Percentiles rank a stretch among this genome's conserved stretches.
phyloP scores from a whole-genome alignment of 2,888 invertebrate genomes.

The Apocheima hispidaria region DNA sequence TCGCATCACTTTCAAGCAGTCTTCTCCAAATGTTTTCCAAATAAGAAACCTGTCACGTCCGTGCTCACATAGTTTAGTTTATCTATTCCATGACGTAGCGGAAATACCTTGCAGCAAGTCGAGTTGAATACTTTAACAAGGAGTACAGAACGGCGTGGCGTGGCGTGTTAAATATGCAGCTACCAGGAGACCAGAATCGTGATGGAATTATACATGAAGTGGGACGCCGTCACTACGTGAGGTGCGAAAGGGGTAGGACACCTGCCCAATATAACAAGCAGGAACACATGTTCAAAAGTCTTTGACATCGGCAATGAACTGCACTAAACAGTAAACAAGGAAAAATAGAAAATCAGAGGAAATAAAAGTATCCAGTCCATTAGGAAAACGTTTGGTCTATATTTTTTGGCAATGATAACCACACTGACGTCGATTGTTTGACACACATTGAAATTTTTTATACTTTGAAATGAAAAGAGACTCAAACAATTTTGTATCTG shows the following conservation, averaged over 20 bases:
- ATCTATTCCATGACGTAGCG: constrained; percentile 17
- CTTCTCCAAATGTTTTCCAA: constrained; percentile 13
- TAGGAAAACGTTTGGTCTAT: no score
- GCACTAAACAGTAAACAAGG: no score
- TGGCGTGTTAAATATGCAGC: constrained; percentile 31
- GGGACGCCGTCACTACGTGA: constrained; percentile 24
- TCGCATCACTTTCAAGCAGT: background rate
- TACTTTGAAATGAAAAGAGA: no score
- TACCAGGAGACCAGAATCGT: constrained; percentile 19
- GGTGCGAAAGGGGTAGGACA: constrained; percentile 16
- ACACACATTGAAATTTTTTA: no score
- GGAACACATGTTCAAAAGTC: background rate
- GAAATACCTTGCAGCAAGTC: constrained; percentile 17
- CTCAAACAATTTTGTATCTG: no score
- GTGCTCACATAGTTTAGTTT: constrained; percentile 7
- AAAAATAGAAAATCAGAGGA: background rate
- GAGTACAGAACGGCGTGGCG: constrained; percentile 25
- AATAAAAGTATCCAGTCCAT: no score
- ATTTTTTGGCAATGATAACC: no score
- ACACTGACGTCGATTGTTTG: no score
- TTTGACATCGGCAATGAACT: background rate
- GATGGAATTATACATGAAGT: constrained; percentile 28
- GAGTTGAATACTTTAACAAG: constrained; percentile 30
- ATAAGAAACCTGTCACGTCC: constrained; percentile 20
- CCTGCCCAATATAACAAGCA: constrained; percentile 7